These are phyloP conservation scores for Sarotherodon lohbergeri DNA, from an alignment of 2,113 vertebrate species.

Conservation along the genomic window DNA sequence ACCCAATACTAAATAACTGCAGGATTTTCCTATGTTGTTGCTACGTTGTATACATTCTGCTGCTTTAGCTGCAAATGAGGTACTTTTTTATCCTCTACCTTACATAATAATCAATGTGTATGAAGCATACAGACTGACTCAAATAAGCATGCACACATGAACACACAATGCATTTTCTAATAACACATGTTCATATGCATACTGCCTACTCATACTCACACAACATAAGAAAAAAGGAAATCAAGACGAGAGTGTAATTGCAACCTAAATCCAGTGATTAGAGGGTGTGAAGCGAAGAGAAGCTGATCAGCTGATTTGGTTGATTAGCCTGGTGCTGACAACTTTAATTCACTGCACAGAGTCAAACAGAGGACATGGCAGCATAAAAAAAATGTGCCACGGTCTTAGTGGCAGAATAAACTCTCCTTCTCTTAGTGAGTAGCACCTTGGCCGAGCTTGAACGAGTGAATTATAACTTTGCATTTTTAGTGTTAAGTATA, in stretches of 20 bases:
- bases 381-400: background rate
- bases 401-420: background rate
- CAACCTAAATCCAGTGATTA: slow-evolving; percentile 39
- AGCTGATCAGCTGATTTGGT: slow-evolving; percentile 49
- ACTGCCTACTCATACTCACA: background rate
- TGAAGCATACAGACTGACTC: background rate
- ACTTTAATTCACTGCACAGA: slow-evolving; percentile 16
- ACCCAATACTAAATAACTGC: background rate
- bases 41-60: background rate
- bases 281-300: background rate
- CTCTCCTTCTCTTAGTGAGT: background rate
- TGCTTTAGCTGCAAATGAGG: background rate
- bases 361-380: slow-evolving; percentile 9
- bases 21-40: background rate
- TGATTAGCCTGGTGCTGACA: slow-evolving; percentile 31
- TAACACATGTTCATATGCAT: background rate
- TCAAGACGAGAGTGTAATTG: slow-evolving; percentile 36
- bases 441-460: background rate
- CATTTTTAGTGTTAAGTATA: background rate
- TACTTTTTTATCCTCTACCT: background rate
- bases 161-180: background rate
- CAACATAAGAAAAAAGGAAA: background rate
- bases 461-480: background rate
- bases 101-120: background rate
- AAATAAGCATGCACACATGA: background rate